Evolutionary conservation across 2,797 vertebrate species (phyloP), one percentile per base, ranked within the genome.

Genomic region (Australoheros facetus): DNA sequence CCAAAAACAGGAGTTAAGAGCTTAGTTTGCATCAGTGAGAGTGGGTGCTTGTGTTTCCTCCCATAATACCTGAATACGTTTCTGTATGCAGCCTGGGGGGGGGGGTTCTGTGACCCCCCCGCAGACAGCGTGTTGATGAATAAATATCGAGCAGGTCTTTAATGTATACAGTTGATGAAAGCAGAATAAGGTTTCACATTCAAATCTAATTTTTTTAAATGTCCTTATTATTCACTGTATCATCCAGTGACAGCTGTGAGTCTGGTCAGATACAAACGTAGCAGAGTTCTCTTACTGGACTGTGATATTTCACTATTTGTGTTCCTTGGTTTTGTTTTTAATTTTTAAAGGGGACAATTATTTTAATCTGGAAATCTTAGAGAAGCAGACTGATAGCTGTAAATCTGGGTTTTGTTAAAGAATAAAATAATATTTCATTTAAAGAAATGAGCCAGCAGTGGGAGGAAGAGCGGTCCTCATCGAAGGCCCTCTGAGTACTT

Each of bases 1-100:
- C 71, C 54, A 81, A 85, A 80, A 77, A 60, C 56, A 28, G 53
- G 78, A 83, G 74, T 89, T 88, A 93, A 88, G 75, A 82, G 89
- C 83, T 92, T 83, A 85, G 58, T 64, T 56, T 80, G 84, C 56
- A 62, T 87, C 39, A 62, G 64, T 4, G 71, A 53, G 34, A 57
- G 69, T 51, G 57, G 30, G 23, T 57, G 55, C 75, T 86, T 80
- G 89, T 73, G 56, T 81, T 85, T 23, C 42, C 45, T 32, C 60
- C 0, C 6, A 32, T 26, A 23, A 55, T 42, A 81, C 37, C 37
- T 34, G 32, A 34, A 8, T 34, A 7, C 32, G 7, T 32, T 30
- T 32, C 30, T 32, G 30, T 7, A 7, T 34, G 32, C 32, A 34
- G 32, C 8, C 37, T 37, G 37, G 7, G 32, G 32, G 37, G 32